Conservation (phyloP, 2,113 vertebrate genomes). For the Melanerpes formicivorus region DNA sequence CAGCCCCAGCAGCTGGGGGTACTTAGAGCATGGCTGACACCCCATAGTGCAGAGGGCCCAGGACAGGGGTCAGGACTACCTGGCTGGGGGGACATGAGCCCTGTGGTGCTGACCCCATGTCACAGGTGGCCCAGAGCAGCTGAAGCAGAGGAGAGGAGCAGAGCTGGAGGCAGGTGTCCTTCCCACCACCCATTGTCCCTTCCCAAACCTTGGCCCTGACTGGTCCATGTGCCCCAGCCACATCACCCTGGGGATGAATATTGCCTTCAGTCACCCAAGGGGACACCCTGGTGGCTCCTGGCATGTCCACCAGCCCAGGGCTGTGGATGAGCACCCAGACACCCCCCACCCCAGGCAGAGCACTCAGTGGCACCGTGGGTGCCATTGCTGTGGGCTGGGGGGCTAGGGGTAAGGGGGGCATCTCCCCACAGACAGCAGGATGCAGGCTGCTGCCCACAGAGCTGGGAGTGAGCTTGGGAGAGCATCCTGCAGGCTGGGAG, state of each 20-base stretch:
- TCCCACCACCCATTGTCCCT: rapidly evolving
- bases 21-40: not conserved
- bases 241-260: rapidly evolving
- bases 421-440: rapidly evolving
- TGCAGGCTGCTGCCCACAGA: not conserved
- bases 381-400: not conserved
- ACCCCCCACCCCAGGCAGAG: rapidly evolving
- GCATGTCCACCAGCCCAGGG: not conserved
- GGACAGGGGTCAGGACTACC: not conserved
- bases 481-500: not conserved
- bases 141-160: not conserved
- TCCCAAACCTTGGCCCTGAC: not conserved
- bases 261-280: not conserved
- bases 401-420: not conserved
- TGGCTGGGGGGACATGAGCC: rapidly evolving
- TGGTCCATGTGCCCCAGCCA: rapidly evolving
- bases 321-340: not conserved
- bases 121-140: not conserved
- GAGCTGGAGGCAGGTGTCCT: not conserved
- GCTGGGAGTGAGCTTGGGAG: not conserved
- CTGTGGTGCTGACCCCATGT: rapidly evolving
- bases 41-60: rapidly evolving
- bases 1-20: not conserved
- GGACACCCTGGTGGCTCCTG: not conserved
- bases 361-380: not conserved